phyloP scores from a whole-genome alignment of 2,797 vertebrate genomes.

The Pseudochaenichthys georgianus region DNA sequence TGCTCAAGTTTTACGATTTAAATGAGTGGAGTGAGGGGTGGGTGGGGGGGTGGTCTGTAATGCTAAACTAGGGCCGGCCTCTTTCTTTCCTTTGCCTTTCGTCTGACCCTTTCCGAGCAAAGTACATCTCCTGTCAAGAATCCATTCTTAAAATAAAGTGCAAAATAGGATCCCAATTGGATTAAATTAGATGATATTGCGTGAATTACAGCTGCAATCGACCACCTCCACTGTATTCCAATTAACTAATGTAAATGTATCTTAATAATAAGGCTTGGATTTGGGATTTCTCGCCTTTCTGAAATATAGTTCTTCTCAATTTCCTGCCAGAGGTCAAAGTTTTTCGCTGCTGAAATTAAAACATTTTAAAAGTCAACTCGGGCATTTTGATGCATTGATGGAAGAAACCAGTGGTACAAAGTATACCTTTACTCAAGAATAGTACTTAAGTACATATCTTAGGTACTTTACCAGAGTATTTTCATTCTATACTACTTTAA shows the following conservation, averaged over 20 bases:
- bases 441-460: too few relatives aligned
- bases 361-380: not conserved
- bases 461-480: too few relatives aligned
- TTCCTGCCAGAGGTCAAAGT: not conserved
- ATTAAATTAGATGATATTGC: not conserved
- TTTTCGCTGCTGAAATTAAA: not conserved
- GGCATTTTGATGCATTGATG: not conserved
- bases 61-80: slow-evolving; percentile 75
- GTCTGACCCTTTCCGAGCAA: slow-evolving; percentile 50
- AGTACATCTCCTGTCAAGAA: slow-evolving; percentile 54
- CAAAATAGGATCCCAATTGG: slow-evolving; percentile 9
- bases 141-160: slow-evolving; percentile 37
- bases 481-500: too few relatives aligned
- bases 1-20: slow-evolving; percentile 77
- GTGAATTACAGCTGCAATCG: not conserved
- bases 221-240: not conserved
- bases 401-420: too few relatives aligned
- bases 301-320: not conserved
- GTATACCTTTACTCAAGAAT: too few relatives aligned
- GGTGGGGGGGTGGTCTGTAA: slow-evolving; percentile 66
- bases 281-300: not conserved
- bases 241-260: not conserved
- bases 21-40: slow-evolving; percentile 55
- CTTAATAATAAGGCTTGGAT: not conserved
- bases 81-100: slow-evolving; percentile 23